Conservation (phyloP, 1,140 invertebrate species). For the Diprion similis region DNA sequence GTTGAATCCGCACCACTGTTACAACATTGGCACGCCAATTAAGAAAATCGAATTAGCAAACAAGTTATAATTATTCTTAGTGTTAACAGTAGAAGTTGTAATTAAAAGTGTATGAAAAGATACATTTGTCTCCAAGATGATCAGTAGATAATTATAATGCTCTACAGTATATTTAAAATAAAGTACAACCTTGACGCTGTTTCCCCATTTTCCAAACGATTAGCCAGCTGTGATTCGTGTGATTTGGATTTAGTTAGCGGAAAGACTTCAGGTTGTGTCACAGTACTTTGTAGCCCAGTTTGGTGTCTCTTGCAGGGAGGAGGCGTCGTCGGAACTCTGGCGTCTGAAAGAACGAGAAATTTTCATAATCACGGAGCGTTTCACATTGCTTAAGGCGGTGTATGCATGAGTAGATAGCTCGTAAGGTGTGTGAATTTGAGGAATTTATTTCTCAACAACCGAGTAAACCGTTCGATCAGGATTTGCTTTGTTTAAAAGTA, state of each 20-base stretch:
- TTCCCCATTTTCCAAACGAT: slow-evolving; percentile 65
- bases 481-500: too few relatives aligned
- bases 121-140: too few relatives aligned
- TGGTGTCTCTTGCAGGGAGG: slow-evolving; percentile 78
- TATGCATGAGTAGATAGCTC: too few relatives aligned
- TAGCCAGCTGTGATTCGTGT: slow-evolving; percentile 87
- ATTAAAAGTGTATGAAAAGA: too few relatives aligned
- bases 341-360: slow-evolving; percentile 32
- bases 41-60: neutral
- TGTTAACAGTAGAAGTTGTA: too few relatives aligned
- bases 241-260: slow-evolving; percentile 89
- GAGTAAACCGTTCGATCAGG: too few relatives aligned
- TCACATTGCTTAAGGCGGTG: too few relatives aligned
- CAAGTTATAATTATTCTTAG: neutral
- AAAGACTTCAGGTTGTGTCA: slow-evolving; percentile 64
- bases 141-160: neutral
- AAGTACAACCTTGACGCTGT: slow-evolving; percentile 45
- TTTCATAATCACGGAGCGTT: neutral
- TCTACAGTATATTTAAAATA: slow-evolving; percentile 13
- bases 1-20: slow-evolving; percentile 45
- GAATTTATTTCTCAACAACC: too few relatives aligned
- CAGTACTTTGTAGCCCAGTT: slow-evolving; percentile 58
- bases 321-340: slow-evolving; percentile 80
- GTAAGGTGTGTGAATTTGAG: too few relatives aligned
- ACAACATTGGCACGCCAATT: neutral